Evolutionary conservation across 2,888 invertebrate species (phyloP), one percentile per base, ranked within the genome.

Genomic region (Diaphora mendica): DNA sequence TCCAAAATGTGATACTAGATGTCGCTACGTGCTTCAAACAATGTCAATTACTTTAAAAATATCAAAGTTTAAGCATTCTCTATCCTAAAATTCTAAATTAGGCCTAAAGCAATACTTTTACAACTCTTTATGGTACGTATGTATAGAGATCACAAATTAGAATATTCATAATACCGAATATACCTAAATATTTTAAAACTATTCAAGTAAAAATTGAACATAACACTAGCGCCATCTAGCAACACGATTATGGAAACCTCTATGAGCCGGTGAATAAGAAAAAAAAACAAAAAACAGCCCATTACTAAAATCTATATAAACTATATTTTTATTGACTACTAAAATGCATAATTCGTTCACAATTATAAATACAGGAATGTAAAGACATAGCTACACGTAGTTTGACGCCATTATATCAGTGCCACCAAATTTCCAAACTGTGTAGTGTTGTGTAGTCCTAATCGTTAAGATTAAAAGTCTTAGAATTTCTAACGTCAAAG

Each of bases 321-420:
- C 79, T 85, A 90, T 91, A 44, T 88, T 89, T 85, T 86, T 88
- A 83, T 81, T 73, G 75, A 84, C 85, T 90, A 93, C 92, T 84
- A 88, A 90, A 91, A 92, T 90, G 90, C 90, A 89, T 86, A 85
- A 86, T 86, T 88, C 85, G 78, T 91, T 88, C 90, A 89, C 88
- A 89, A 89, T 90, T 84, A 82, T 85, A 84, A 77, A 84, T 75
- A 87, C 89, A 89, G 94, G 93, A 94, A 94, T 94, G 93, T 93
- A 86, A 82, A 84, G 83, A 88, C 44, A 81, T 82, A 79, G 83
- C 81, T 85, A 86, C 81, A 78, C 85, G 74, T 77, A 80, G 71
- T 64, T 78, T 65, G 79, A 84, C 82, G 77, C 79, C 68, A 79
- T 73, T 70, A 75, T 79, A 62, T 76, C 65, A 82, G 88, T 87